Evolutionary conservation across 2,113 vertebrate genomes (phyloP).

Genomic region (Neodontobutis hainanensis): DNA sequence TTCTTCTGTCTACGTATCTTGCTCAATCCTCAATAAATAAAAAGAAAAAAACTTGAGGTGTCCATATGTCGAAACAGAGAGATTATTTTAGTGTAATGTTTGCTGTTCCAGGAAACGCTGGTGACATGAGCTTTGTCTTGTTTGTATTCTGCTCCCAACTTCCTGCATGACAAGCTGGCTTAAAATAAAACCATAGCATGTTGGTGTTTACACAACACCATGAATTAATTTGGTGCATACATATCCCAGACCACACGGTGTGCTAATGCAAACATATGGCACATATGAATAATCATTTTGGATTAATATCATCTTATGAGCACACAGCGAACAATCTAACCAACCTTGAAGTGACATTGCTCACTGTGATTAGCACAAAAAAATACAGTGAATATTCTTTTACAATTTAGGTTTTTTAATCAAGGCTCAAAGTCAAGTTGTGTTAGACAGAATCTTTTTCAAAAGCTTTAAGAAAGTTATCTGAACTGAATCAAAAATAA

Average conservation of each 20-base stretch:
- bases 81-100: constrained; percentile 6
- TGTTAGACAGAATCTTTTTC: too few species aligned
- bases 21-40: constrained; percentile 32
- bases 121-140: not conserved
- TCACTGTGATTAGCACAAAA: not conserved
- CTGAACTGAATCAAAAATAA: too few species aligned
- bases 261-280: not conserved
- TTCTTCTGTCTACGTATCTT: constrained; percentile 41
- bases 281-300: not conserved
- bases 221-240: not conserved
- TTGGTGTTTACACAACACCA: not conserved
- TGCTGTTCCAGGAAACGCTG: constrained; percentile 14
- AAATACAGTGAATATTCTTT: too few species aligned
- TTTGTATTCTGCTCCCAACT: constrained; percentile 18
- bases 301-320: not conserved
- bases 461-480: too few species aligned
- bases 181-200: constrained; percentile 11
- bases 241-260: not conserved
- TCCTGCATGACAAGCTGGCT: constrained; percentile 16
- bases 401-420: too few species aligned
- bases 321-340: too few species aligned
- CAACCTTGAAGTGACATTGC: not conserved
- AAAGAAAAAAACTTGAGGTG: constrained; percentile 11
- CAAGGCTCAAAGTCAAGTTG: too few species aligned
- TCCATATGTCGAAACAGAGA: not conserved